Conservation (phyloP, 1,140 invertebrate genomes). For the Philotrypesis tridentata region DNA sequence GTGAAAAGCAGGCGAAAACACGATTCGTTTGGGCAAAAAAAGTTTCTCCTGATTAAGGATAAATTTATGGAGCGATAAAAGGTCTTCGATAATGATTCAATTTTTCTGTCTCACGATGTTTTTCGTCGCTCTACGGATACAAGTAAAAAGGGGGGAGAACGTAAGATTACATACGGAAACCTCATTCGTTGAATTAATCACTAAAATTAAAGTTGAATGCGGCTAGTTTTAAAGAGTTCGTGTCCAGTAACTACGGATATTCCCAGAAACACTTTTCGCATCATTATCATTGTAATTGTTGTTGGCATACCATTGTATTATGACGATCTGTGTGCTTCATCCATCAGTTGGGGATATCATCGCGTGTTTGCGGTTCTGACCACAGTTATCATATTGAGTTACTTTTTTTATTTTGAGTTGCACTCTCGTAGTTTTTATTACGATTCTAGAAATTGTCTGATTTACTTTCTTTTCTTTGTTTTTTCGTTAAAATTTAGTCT, state of each 20-base stretch:
- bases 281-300: constrained; percentile 62
- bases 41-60: constrained; percentile 27
- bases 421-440: constrained; percentile 34
- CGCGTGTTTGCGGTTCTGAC: constrained; percentile 36
- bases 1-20: background rate
- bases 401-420: background rate
- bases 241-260: background rate
- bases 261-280: constrained; percentile 51
- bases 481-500: background rate
- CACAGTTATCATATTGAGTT: constrained; percentile 63
- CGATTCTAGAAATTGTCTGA: no score
- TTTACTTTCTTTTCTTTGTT: background rate
- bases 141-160: background rate
- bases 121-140: background rate
- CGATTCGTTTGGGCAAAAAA: background rate
- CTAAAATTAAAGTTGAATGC: background rate
- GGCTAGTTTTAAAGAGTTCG: background rate
- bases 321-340: background rate
- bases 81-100: background rate
- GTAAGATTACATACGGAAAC: background rate
- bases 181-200: background rate
- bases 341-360: background rate
- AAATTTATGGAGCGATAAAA: background rate
- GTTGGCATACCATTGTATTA: constrained; percentile 57
- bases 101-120: background rate